Evolutionary conservation across 2,113 vertebrate species (phyloP).

Genomic region (Apteryx mantelli): DNA sequence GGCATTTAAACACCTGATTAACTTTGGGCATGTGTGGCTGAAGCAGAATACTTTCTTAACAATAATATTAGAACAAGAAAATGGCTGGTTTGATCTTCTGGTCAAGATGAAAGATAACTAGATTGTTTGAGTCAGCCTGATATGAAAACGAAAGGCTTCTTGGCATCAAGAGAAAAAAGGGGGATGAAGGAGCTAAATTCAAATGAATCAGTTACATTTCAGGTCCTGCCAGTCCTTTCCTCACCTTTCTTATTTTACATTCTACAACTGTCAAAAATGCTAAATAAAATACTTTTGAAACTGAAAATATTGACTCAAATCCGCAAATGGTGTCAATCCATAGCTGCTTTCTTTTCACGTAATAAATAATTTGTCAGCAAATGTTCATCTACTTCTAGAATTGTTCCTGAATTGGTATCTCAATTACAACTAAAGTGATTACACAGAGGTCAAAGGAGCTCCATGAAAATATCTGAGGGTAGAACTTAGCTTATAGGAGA

Average conservation of each 20-base stretch:
- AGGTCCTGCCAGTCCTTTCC: neutral
- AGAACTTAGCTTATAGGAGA: neutral
- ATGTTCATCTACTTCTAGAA: neutral
- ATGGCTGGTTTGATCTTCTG: neutral
- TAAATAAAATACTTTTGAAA: neutral
- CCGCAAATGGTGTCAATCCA: neutral
- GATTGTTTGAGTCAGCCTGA: neutral
- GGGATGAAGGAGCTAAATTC: neutral
- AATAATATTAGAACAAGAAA: neutral
- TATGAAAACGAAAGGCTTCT: neutral
- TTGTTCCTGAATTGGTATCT: neutral
- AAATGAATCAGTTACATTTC: neutral
- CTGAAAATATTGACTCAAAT: neutral
- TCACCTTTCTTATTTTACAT: neutral
- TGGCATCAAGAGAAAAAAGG: neutral
- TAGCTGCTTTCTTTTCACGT: neutral
- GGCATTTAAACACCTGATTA: neutral
- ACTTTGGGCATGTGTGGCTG: neutral
- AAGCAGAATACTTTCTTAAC: neutral
- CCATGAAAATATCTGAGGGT: neutral
- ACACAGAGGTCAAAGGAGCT: neutral
- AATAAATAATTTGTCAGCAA: neutral
- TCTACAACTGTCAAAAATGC: neutral
- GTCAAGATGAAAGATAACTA: neutral
- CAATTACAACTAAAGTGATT: neutral